Conservation (phyloP, 2,888 invertebrate genomes). For the Mythimna albipuncta region DNA sequence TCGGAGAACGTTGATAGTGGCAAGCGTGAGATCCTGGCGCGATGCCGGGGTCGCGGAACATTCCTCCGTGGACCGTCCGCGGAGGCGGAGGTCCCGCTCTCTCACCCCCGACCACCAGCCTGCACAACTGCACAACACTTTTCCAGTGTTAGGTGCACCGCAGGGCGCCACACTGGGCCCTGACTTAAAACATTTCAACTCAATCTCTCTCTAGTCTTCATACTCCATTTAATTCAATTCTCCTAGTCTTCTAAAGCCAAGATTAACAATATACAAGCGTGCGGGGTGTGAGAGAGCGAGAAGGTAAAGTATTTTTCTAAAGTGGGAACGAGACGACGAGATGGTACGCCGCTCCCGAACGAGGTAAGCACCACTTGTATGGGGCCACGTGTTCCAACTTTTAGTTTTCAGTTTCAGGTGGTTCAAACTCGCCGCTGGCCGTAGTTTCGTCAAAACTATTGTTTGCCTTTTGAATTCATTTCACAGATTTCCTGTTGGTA, state of each 20-base stretch:
- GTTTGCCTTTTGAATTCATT: slow-evolving; percentile 55
- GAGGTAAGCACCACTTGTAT: slow-evolving; percentile 88
- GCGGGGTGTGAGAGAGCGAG: slow-evolving; percentile 89
- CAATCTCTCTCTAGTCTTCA: slow-evolving; percentile 44
- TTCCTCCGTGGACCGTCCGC: slow-evolving; percentile 89
- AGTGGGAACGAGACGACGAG: slow-evolving; percentile 89
- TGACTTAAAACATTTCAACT: slow-evolving; percentile 39
- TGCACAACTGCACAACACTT: slow-evolving; percentile 69
- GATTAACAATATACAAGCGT: slow-evolving; percentile 71
- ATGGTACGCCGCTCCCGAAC: slow-evolving; percentile 84
- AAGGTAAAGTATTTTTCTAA: slow-evolving; percentile 81
- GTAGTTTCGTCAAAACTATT: slow-evolving; percentile 66
- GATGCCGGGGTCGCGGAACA: slow-evolving; percentile 84
- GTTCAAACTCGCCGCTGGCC: slow-evolving; percentile 65
- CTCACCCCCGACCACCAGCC: slow-evolving; percentile 80
- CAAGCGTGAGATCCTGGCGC: slow-evolving; percentile 84
- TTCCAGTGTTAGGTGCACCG: slow-evolving; percentile 67
- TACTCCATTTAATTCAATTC: slow-evolving; percentile 54
- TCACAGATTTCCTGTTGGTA: slow-evolving; percentile 47
- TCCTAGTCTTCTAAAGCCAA: slow-evolving; percentile 56
- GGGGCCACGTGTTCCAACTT: slow-evolving; percentile 86
- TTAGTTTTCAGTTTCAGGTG: slow-evolving; percentile 73
- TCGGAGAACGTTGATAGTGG: slow-evolving; percentile 85
- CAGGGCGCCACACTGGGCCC: slow-evolving; percentile 66
- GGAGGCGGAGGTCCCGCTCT: slow-evolving; percentile 89